These are phyloP conservation scores for Lophius piscatorius DNA, from an alignment of 2,113 vertebrate genomes.

Conservation along the genomic window DNA sequence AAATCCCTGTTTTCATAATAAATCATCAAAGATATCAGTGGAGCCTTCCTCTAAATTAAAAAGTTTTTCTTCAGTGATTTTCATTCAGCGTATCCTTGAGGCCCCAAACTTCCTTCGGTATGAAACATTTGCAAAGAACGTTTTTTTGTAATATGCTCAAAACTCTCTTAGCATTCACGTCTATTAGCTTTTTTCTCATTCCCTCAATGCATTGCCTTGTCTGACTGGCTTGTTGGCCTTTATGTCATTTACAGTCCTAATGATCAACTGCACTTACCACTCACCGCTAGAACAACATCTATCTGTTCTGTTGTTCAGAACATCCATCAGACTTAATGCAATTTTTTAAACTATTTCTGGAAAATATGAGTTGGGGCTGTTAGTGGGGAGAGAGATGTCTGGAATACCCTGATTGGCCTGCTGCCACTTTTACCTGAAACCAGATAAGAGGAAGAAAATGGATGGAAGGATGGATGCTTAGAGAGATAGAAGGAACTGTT, in stretches of 20 bases:
- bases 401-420: no score
- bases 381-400: no score
- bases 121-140: not conserved
- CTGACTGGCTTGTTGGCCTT: no score
- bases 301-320: no score
- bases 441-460: not conserved
- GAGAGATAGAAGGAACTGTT: no score
- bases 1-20: not conserved
- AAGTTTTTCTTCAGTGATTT: not conserved
- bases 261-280: not conserved
- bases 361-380: not conserved
- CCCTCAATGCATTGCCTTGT: no score
- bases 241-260: not conserved
- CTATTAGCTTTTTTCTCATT: no score
- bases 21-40: not conserved
- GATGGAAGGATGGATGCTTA: no score
- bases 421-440: no score
- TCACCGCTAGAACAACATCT: not conserved
- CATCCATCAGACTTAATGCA: not conserved
- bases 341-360: not conserved
- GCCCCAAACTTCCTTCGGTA: not conserved
- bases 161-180: no score
- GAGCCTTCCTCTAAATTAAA: not conserved
- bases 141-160: not conserved
- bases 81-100: not conserved